Evolutionary conservation across 2,113 vertebrate genomes (phyloP).

Genomic region (Clarias gariepinus): DNA sequence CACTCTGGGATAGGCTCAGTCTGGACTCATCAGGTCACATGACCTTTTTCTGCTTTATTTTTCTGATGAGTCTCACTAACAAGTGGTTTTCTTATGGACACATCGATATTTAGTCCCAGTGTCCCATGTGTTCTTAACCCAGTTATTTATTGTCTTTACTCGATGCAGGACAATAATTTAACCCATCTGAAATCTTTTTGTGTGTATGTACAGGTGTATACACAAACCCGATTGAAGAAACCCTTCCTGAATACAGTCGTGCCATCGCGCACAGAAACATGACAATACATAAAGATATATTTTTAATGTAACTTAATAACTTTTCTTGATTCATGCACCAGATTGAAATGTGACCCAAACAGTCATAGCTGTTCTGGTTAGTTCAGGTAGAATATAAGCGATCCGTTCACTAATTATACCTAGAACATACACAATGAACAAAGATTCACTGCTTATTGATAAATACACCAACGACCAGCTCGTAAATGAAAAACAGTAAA

Average conservation of each 20-base stretch:
- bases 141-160: no score
- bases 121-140: no score
- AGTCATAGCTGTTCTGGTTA: background rate
- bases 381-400: background rate
- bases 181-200: no score
- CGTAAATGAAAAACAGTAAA: no score
- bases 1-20: no score
- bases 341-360: background rate
- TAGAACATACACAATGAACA: background rate
- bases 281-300: background rate
- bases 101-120: no score
- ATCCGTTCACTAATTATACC: background rate
- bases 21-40: no score
- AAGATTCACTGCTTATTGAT: background rate
- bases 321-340: background rate
- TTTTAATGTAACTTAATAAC: background rate
- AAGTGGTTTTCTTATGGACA: background rate
- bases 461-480: background rate
- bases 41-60: no score
- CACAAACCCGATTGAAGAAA: background rate
- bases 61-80: no score
- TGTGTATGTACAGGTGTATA: background rate
- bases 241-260: background rate
- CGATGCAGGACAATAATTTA: no score
- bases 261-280: background rate